Evolutionary conservation across 2,113 vertebrate species (phyloP).

Genomic region (Sakesphorus luctuosus): DNA sequence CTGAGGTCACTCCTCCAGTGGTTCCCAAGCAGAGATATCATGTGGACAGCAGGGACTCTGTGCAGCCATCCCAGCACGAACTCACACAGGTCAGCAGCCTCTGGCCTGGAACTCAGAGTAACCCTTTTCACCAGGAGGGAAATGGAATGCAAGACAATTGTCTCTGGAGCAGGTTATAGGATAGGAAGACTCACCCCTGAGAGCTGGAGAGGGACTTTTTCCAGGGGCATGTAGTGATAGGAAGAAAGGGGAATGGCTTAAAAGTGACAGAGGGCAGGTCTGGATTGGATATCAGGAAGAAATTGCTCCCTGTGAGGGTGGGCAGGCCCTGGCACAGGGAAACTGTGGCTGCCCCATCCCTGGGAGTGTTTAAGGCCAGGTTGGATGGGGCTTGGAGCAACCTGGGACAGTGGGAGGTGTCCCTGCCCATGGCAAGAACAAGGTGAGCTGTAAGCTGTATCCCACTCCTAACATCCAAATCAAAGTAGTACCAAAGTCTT

Average conservation of each 20-base stretch:
- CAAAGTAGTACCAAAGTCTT: neutral
- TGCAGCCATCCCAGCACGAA: neutral
- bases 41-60: neutral
- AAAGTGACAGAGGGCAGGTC: neutral
- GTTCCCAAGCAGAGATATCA: conserved; percentile 27
- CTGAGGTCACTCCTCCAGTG: neutral
- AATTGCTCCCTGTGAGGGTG: neutral
- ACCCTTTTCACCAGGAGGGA: neutral
- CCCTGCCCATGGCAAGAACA: neutral
- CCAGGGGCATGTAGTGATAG: neutral
- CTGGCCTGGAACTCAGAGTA: neutral
- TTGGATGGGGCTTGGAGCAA: neutral
- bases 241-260: neutral
- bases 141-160: neutral
- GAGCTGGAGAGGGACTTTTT: neutral
- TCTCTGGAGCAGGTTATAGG: neutral
- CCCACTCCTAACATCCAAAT: neutral
- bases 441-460: neutral
- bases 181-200: neutral
- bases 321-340: neutral
- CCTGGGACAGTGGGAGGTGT: neutral
- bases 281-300: neutral
- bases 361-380: neutral
- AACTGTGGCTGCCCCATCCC: neutral
- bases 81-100: neutral